Evolutionary conservation across 2,113 vertebrate genomes (phyloP).

Genomic region (Epinephelus moara): DNA sequence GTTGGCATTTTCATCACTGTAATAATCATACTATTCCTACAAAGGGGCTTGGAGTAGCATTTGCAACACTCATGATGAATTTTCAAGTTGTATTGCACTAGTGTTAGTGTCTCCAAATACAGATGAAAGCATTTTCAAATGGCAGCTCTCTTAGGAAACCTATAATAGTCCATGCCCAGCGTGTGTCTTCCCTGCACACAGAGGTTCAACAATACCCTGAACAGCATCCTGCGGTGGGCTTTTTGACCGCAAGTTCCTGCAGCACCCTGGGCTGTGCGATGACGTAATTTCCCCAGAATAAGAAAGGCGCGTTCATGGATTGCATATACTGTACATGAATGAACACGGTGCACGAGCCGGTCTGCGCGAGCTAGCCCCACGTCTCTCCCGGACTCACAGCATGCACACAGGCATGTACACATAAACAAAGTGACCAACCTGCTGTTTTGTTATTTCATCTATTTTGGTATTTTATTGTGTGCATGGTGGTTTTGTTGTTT

Average conservation of each 20-base stretch:
- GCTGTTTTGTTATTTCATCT: too few species aligned
- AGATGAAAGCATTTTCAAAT: not conserved
- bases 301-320: conserved; percentile 57
- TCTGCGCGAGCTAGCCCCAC: not conserved
- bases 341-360: conserved; percentile 63
- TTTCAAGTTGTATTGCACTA: not conserved
- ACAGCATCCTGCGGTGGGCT: conserved; percentile 12
- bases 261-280: conserved; percentile 41
- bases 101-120: not conserved
- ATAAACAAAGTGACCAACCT: not conserved
- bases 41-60: not conserved
- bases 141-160: not conserved
- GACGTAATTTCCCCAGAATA: conserved; percentile 71
- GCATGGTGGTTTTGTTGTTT: not conserved
- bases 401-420: not conserved
- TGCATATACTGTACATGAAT: conserved; percentile 68
- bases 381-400: not conserved
- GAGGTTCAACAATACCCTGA: not conserved
- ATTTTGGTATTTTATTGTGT: not conserved
- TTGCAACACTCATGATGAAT: not conserved
- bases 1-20: not conserved
- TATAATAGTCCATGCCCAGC: not conserved
- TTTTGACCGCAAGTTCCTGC: conserved; percentile 37
- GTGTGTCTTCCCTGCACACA: not conserved
- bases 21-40: not conserved